Base-by-base conservation (phyloP, 2,888 invertebrate species). In the Gonocerus acuteangulatus region DNA sequence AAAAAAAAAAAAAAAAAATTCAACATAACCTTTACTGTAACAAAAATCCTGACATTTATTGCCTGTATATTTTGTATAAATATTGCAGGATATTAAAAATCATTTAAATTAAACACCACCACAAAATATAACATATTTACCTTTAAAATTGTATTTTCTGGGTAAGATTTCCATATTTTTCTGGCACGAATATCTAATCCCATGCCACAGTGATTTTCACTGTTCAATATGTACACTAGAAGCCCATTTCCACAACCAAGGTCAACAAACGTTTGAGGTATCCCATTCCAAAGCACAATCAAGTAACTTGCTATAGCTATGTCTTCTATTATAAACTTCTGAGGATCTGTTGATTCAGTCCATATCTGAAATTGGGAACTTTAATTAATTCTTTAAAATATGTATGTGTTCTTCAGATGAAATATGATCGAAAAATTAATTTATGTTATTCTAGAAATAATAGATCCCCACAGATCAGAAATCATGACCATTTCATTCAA, bases 221-320 rank as follows among this genome's bases (percentile, higher is more conserved):
- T 80, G 48, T 82, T 80, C 13, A 97, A 78, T 67, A 96, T 84
- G 73, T 90, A 85, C 1, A 94, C 94, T 7, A 97, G 76, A 22
- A 96, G 78, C 13, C 99, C 99, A 79, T 99, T 99, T 0, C 99
- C 97, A 79, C 97, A 99, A 0, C 99, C 97, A 58, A 96, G 79
- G 75, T 99, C 97, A 0, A 95, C 84, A 79, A 96, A 97, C 68
- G 62, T 72, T 69, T 48, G 70, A 64, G 7, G 69, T 48, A 77
- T 73, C 67, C 84, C 80, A 39, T 15, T 15, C 94, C 94, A 95
- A 0, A 95, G 71, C 1, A 87, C 75, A 56, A 93, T 76, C 45
- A 95, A 76, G 73, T 95, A 95, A 11, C 89, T 79, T 4, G 93
- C 91, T 70, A 97, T 96, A 2, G 93, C 94, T 66, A 99, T 80